phyloP scores from a whole-genome alignment of 1,140 invertebrate genomes.

The Drosophila pallidifrons region DNA sequence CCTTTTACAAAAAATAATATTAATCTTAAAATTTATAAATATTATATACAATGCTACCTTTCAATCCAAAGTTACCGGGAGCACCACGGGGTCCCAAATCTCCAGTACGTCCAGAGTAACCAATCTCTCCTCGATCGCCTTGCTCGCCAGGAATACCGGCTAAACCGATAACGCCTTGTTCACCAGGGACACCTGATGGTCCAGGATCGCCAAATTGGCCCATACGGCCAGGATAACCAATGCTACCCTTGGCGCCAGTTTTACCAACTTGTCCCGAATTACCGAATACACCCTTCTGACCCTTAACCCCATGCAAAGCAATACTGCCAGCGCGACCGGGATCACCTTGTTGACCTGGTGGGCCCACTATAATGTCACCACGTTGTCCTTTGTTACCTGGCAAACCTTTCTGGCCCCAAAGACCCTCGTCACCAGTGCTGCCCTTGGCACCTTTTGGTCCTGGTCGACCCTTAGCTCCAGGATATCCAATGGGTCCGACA shows the following conservation, averaged over 20 bases:
- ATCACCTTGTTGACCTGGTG: slow-evolving; percentile 86
- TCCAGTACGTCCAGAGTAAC: slow-evolving; percentile 86
- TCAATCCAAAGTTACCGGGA: slow-evolving; percentile 86
- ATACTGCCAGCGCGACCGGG: slow-evolving; percentile 86
- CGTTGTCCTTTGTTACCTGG: slow-evolving; percentile 86
- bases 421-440: slow-evolving; percentile 82
- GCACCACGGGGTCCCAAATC: slow-evolving; percentile 85
- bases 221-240: slow-evolving; percentile 86
- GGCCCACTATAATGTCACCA: slow-evolving; percentile 87
- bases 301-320: slow-evolving; percentile 87
- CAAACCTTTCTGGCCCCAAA: slow-evolving; percentile 74
- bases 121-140: slow-evolving; percentile 87
- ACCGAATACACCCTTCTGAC: slow-evolving; percentile 86
- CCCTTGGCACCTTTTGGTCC: slow-evolving; percentile 74
- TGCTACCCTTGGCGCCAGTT: slow-evolving; percentile 76
- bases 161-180: slow-evolving; percentile 85
- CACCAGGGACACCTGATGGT: slow-evolving; percentile 85
- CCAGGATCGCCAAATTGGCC: slow-evolving; percentile 86
- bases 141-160: slow-evolving; percentile 86
- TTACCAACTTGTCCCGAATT: slow-evolving; percentile 50
- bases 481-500: slow-evolving; percentile 56
- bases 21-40: slow-evolving; percentile 48
- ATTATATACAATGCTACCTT: slow-evolving; percentile 84
- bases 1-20: slow-evolving; percentile 42
- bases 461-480: slow-evolving; percentile 56